Evolutionary conservation across 2,888 invertebrate genomes (phyloP).

Genomic region (Xylota sylvarum): DNA sequence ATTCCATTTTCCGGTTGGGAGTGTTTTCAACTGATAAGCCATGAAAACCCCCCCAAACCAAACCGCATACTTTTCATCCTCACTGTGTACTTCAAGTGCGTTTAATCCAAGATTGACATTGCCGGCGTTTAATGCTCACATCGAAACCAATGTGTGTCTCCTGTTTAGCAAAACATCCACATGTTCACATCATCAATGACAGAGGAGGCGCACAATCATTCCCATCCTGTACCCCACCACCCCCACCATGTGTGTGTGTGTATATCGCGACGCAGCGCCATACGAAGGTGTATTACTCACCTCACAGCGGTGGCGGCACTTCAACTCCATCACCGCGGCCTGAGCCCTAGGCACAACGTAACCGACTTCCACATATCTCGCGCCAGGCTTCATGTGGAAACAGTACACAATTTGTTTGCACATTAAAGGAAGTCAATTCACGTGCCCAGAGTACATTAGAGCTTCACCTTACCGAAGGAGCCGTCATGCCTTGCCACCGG

Average conservation of each 20-base stretch:
- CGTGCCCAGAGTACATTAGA: constrained; percentile 71
- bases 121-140: constrained; percentile 55
- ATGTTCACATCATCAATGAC: constrained; percentile 37
- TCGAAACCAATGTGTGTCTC: constrained; percentile 11
- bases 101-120: constrained; percentile 48
- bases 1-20: not conserved
- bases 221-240: not conserved
- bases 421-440: constrained; percentile 74
- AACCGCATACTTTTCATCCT: constrained; percentile 19
- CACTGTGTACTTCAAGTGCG: constrained; percentile 23
- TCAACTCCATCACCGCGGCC: constrained; percentile 26
- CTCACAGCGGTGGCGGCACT: constrained; percentile 43
- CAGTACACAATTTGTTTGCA: constrained; percentile 62
- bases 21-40: not conserved
- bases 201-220: constrained; percentile 14
- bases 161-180: constrained; percentile 39
- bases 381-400: constrained; percentile 44
- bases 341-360: constrained; percentile 36
- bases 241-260: not conserved
- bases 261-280: constrained; percentile 57
- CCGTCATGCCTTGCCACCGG: constrained; percentile 30
- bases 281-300: constrained; percentile 64
- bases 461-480: constrained; percentile 22
- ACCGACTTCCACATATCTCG: constrained; percentile 32
- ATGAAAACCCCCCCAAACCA: not conserved